A percentile compares a stretch with the other conserved stretches of the same genome.
phyloP scores from a whole-genome alignment of 2,797 vertebrate species.

The Mallotus villosus region DNA sequence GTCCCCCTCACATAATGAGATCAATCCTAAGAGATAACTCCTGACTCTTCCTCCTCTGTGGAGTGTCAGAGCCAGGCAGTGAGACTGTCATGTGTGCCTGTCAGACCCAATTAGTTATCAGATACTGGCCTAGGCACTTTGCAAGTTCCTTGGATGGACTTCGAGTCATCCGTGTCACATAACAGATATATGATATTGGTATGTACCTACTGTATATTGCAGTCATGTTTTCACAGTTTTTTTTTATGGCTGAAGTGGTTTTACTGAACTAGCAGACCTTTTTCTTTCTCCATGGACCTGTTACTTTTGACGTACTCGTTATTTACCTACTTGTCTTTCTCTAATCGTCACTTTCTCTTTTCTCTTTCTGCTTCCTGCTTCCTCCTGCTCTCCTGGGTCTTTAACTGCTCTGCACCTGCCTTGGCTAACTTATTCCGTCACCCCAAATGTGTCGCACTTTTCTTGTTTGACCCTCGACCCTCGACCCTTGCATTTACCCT shows the following conservation, averaged over 20 bases:
- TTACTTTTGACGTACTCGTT: constrained; percentile 19
- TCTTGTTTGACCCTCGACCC: constrained; percentile 49
- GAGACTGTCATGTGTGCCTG: not conserved
- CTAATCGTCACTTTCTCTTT: constrained; percentile 59
- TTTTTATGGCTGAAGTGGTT: not conserved
- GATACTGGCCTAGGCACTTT: not conserved
- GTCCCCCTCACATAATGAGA: constrained; percentile 35
- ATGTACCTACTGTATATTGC: not conserved
- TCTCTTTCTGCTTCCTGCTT: constrained; percentile 51
- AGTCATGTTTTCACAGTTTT: too few relatives aligned
- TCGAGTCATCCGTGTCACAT: not conserved
- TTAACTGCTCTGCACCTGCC: constrained; percentile 48
- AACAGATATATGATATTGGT: not conserved
- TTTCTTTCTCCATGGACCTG: constrained; percentile 14
- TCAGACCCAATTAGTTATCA: not conserved
- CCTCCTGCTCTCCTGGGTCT: constrained; percentile 29
- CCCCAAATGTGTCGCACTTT: constrained; percentile 42
- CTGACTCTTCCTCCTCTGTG: constrained; percentile 31
- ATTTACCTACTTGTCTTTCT: constrained; percentile 51
- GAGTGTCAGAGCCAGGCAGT: not conserved
- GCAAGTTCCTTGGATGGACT: not conserved
- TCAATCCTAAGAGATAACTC: constrained; percentile 24
- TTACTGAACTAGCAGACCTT: not conserved
- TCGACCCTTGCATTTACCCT: constrained; percentile 38
- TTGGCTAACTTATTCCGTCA: constrained; percentile 48